Base-by-base conservation (phyloP, 2,888 invertebrate species). In the Volucella zonaria region DNA sequence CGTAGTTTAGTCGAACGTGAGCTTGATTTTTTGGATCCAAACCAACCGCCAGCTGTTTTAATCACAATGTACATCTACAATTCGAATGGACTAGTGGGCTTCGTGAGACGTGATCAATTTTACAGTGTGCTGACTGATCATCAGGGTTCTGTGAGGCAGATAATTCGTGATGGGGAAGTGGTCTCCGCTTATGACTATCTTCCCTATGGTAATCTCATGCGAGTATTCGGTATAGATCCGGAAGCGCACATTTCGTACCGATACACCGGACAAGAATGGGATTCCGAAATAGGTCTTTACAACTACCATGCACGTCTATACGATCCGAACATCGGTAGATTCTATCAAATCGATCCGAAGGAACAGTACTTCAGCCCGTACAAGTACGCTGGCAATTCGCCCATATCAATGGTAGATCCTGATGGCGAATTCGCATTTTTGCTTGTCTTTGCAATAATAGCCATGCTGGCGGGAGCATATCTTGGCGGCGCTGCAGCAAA, bases 141-240 rank as follows among this genome's bases (percentile, higher is more conserved):
- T 42, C 62, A 70, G 8, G 88, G 88, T 1, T 88, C 88, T 0
- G 64, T 82, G 3, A 42, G 88, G 15, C 31, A 87, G 42, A 81
- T 88, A 1, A 79, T 83, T 0, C 71, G 81, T 9, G 61, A 68
- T 4, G 86, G 86, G 0, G 59, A 83, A 67, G 87, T 88, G 9
- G 87, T 88, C 0, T 88, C 88, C 8, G 87, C 87, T 0, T 88
- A 88, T 52, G 88, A 88, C 59, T 88, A 88, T 66, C 38, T 82
- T 14, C 88, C 88, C 0, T 88, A 88, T 52, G 88, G 88, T 1
- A 70, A 77, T 11, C 1, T 78, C 0, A 83, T 87, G 79, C 61
- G 87, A 4, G 11, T 12, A 9, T 88, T 62, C 64, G 87, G 83
- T 8, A 14, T 14, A 8, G 70, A 82, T 43, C 18, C 49, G 8